Conservation (phyloP, 2,113 vertebrate genomes). For the Pelvicachromis taeniatus region DNA sequence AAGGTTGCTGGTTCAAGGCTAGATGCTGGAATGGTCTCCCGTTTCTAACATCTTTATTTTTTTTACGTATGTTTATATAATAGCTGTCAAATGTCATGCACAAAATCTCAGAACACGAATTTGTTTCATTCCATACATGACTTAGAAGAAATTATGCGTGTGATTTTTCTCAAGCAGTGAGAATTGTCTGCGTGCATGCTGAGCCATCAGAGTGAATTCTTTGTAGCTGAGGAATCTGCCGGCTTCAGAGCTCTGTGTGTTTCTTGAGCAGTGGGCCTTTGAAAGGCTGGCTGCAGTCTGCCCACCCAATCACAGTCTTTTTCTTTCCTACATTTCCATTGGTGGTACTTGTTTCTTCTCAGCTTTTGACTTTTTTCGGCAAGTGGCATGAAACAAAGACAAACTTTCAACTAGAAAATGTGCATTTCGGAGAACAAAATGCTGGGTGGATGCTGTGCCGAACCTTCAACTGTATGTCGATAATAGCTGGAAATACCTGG, state of each 20-base stretch:
- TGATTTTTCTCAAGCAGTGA: neutral
- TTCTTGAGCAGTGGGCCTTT: no score
- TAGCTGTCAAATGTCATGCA: neutral
- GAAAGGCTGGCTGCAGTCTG: no score
- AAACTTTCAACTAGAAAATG: neutral
- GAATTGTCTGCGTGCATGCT: neutral
- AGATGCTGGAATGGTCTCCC: neutral
- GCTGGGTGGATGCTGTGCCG: no score
- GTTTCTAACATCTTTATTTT: neutral
- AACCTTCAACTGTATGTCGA: no score
- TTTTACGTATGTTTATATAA: neutral
- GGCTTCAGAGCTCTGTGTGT: neutral
- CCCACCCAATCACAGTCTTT: neutral
- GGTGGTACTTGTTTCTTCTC: neutral
- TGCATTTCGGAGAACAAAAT: no score
- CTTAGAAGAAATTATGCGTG: neutral
- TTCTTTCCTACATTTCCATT: neutral
- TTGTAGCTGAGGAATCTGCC: neutral
- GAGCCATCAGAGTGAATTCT: neutral
- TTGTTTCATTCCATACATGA: neutral
- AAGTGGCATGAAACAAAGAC: neutral
- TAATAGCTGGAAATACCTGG: no score
- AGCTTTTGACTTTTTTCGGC: neutral
- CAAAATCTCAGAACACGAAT: neutral
- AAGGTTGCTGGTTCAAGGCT: neutral